A percentile compares a stretch with the other conserved stretches of the same genome.
Evolutionary conservation across 2,113 vertebrate species (phyloP).

Genomic region (Pyxicephalus adspersus): DNA sequence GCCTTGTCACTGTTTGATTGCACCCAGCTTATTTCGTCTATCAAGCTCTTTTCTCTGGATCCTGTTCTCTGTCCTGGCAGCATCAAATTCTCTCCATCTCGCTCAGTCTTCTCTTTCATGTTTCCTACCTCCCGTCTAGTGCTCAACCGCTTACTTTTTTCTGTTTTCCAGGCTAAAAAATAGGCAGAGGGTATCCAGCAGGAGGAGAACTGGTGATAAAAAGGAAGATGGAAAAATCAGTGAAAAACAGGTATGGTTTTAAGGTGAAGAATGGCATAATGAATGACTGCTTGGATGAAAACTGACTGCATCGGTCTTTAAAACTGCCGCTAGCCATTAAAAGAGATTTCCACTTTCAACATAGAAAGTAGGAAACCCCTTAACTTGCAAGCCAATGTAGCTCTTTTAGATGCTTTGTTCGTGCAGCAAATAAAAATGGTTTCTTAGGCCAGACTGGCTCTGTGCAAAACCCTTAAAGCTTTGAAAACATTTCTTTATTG

Average conservation of each 20-base stretch:
- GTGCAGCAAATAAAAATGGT: too few relatives aligned
- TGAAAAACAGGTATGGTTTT: conserved; percentile 38
- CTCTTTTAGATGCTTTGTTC: too few relatives aligned
- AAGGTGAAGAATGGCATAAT: not conserved
- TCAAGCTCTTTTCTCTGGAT: not conserved
- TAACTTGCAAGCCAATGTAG: too few relatives aligned
- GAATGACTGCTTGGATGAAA: too few relatives aligned
- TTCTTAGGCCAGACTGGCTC: too few relatives aligned
- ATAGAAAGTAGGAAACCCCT: too few relatives aligned
- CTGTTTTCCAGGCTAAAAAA: conserved; percentile 31
- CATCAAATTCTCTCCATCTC: conserved; percentile 8
- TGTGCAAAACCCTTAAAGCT: too few relatives aligned
- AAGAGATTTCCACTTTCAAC: too few relatives aligned
- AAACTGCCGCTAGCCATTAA: too few relatives aligned
- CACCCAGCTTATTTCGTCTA: not conserved
- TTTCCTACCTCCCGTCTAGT: conserved; percentile 6
- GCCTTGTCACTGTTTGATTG: not conserved
- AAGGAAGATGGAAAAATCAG: conserved; percentile 43
- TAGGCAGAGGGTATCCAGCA: conserved; percentile 10
- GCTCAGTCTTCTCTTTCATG: conserved; percentile 27
- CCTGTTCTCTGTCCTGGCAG: conserved; percentile 4
- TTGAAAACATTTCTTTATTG: too few relatives aligned
- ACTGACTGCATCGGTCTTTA: too few relatives aligned
- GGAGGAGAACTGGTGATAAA: conserved; percentile 12
- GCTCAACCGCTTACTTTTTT: conserved; percentile 20